phyloP scores from a whole-genome alignment of 2,113 vertebrate genomes.

The Myanophis thanlyinensis region DNA sequence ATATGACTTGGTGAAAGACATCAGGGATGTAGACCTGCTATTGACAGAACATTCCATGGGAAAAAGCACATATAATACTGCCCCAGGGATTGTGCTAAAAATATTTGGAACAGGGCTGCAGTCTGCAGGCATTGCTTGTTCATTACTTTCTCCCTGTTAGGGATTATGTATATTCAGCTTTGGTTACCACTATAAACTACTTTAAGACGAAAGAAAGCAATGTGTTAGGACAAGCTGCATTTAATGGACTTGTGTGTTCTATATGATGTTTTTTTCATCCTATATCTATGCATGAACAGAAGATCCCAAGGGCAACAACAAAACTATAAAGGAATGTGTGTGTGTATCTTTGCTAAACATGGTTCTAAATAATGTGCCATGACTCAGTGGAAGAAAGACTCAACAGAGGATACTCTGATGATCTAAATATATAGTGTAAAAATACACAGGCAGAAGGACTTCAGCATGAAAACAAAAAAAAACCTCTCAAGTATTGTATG shows the following conservation, averaged over 20 bases:
- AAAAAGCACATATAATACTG: not conserved
- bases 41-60: not conserved
- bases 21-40: not conserved
- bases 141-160: conserved; percentile 45
- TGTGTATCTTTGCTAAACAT: not conserved
- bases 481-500: too few relatives aligned
- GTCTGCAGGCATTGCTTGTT: not conserved
- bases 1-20: not conserved
- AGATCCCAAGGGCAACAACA: conserved; percentile 6
- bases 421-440: not conserved
- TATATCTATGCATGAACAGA: conserved; percentile 19
- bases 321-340: conserved; percentile 4
- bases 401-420: not conserved
- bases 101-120: not conserved
- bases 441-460: not conserved
- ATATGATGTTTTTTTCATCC: not conserved
- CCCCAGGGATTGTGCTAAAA: not conserved
- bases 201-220: conserved; percentile 45
- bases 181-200: not conserved
- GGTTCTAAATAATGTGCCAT: not conserved
- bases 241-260: conserved; percentile 31
- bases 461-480: not conserved
- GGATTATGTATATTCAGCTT: conserved; percentile 41
- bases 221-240: conserved; percentile 37
- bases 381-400: not conserved